phyloP scores from a whole-genome alignment of 1,140 invertebrate species.

The Trichonephila clavipes region DNA sequence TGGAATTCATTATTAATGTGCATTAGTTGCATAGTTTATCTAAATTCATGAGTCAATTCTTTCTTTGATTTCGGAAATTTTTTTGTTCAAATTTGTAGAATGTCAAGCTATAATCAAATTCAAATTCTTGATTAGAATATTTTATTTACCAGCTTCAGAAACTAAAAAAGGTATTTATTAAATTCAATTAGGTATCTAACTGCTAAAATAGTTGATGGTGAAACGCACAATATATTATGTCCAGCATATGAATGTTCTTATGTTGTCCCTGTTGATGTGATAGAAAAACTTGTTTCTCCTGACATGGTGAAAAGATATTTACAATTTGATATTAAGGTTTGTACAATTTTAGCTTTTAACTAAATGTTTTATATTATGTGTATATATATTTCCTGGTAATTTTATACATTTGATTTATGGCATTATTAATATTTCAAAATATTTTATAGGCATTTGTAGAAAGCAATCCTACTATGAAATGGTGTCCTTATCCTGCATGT shows the following conservation, averaged over 20 bases:
- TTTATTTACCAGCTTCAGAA: not conserved
- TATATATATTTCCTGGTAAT: not conserved
- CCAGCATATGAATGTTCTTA: constrained; percentile 85
- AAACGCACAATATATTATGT: constrained; percentile 86
- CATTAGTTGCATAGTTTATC: not conserved
- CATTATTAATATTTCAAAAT: not conserved
- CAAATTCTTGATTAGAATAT: too few relatives aligned
- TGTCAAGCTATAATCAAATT: not conserved
- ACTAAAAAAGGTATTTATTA: not conserved
- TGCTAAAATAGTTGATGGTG: constrained; percentile 86
- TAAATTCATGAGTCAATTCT: not conserved
- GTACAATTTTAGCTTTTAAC: not conserved
- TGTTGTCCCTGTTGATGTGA: constrained; percentile 86
- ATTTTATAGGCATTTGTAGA: constrained; percentile 86
- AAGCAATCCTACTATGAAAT: constrained; percentile 87
- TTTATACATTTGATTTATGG: not conserved
- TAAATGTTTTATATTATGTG: not conserved
- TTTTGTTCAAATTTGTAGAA: not conserved
- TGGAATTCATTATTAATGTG: not conserved
- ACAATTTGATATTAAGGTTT: constrained; percentile 88
- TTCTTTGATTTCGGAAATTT: too few relatives aligned
- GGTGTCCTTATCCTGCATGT: constrained; percentile 88
- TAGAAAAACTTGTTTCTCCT: constrained; percentile 86
- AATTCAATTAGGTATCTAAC: constrained; percentile 84
- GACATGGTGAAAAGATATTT: constrained; percentile 86